Evolutionary conservation across 2,888 invertebrate species (phyloP).

Genomic region (Eudiplozoon nipponicum): DNA sequence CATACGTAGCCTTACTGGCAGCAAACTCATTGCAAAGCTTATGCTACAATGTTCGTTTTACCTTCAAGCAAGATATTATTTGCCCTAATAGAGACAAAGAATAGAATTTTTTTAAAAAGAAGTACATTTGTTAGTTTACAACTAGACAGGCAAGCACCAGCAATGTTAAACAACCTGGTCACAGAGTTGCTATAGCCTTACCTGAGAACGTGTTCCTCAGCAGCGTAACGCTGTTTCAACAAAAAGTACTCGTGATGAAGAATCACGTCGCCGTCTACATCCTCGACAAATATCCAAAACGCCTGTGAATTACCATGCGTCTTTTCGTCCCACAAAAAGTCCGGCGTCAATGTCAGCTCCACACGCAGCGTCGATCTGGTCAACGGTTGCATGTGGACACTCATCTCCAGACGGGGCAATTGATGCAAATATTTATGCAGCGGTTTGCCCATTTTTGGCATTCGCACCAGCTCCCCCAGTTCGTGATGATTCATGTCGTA

Average conservation of each 20-base stretch:
- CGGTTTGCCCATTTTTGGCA: slow-evolving; percentile 59
- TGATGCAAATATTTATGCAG: slow-evolving; percentile 81
- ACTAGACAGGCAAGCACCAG: no score
- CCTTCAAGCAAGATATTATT: no score
- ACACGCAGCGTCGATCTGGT: slow-evolving; percentile 56
- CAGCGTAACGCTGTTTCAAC: slow-evolving; percentile 55
- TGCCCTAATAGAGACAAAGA: no score
- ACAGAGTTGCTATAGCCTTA: no score
- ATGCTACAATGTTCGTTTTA: no score
- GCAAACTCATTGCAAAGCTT: no score
- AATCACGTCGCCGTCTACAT: slow-evolving; percentile 36
- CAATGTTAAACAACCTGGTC: no score
- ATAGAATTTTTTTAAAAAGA: no score
- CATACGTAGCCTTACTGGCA: no score
- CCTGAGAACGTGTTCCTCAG: slow-evolving; percentile 74
- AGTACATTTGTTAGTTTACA: no score
- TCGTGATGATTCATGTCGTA: slow-evolving; percentile 86
- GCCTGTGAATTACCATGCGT: slow-evolving; percentile 37
- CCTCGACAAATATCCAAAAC: slow-evolving; percentile 36
- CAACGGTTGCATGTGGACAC: slow-evolving; percentile 85
- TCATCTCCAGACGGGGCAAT: slow-evolving; percentile 56
- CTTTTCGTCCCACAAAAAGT: slow-evolving; percentile 97
- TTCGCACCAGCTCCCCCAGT: slow-evolving; percentile 62
- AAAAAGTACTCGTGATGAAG: slow-evolving; percentile 80
- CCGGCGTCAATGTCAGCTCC: slow-evolving; percentile 77